Base-by-base conservation (phyloP, 2,113 vertebrate genomes). In the Tinamus guttatus region DNA sequence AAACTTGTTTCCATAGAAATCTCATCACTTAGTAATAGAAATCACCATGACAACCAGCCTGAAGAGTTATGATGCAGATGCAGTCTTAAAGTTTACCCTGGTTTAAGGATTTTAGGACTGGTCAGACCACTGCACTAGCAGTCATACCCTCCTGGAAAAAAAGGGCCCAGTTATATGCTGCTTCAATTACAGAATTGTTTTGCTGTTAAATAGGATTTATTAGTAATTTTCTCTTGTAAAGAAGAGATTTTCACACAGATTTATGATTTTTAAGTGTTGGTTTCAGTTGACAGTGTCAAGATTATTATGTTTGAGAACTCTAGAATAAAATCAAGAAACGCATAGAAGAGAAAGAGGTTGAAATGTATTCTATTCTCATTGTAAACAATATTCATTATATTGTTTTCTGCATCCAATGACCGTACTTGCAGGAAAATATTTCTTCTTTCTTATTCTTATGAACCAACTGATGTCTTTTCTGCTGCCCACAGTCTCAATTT, bases 1-100 rank as follows among this genome's bases (percentile, higher is more conserved):
- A 81, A 81, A 92, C 45, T 38, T 60, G 74, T 91, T 95, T 91
- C 70, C 92, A 87, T 34, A 69, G 63, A 91, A 94, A 79, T 81
- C 41, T 30, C 81, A 41, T 54, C 41, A 38, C 41, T 17, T 76
- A 67, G 58, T 60, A 52, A 47, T 8, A 34, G 41, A 81, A 87
- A 78, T 91, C 65, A 68, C 95, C 62, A 75, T 85, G 70, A 74
- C 47, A 96, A 93, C 70, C 38, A 93, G 64, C 24, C 12, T 47
- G 43, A 91, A 64, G 74, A 91, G 70, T 67, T 67, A 60, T 7
- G 14, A 47, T 73, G 38, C 25, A 76, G 25, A 64, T 89, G 38
- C 21, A 76, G 32, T 60, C 91, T 71, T 68, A 49, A 75, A 89
- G 67, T 86, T 59, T 58, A 22, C 51, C 28, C 38, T 38, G 32